Evolutionary conservation across 2,113 vertebrate genomes (phyloP).

Genomic region (Ancistrus triradiatus): DNA sequence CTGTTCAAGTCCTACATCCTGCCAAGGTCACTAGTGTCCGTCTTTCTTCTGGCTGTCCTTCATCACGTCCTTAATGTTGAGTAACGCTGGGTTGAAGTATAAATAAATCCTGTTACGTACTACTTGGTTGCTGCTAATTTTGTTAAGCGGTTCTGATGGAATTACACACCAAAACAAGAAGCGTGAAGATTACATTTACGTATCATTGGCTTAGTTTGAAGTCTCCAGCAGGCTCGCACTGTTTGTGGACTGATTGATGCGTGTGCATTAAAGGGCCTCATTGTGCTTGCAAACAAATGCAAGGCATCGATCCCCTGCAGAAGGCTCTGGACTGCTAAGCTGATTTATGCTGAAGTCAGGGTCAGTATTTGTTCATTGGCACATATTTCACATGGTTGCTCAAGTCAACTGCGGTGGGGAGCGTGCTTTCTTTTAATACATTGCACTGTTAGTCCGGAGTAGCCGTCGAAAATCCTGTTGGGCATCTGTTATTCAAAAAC

Average conservation of each 20-base stretch:
- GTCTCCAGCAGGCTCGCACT: neutral
- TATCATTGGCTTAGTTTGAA: neutral
- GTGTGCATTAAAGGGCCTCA: slow-evolving; percentile 5
- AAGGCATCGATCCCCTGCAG: slow-evolving; percentile 18
- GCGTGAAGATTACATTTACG: too few relatives aligned
- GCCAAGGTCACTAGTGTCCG: neutral
- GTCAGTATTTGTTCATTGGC: neutral
- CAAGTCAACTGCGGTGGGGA: too few relatives aligned
- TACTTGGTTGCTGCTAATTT: neutral
- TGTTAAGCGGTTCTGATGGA: neutral
- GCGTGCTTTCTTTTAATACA: too few relatives aligned
- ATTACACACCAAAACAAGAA: too few relatives aligned
- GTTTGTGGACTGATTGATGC: neutral
- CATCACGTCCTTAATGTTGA: neutral
- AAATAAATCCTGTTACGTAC: too few relatives aligned
- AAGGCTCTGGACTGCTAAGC: neutral
- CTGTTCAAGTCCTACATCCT: neutral
- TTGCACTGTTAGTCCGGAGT: too few relatives aligned
- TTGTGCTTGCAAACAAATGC: slow-evolving; percentile 25
- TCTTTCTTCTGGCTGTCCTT: neutral
- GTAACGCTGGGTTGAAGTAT: neutral
- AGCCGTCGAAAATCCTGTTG: too few relatives aligned
- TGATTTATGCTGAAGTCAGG: neutral
- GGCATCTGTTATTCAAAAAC: too few relatives aligned
- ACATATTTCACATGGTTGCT: neutral